Percentiles rank a stretch among this genome's conserved stretches.
Evolutionary conservation across 2,888 invertebrate genomes (phyloP).

Genomic region (Deilephila elpenor): DNA sequence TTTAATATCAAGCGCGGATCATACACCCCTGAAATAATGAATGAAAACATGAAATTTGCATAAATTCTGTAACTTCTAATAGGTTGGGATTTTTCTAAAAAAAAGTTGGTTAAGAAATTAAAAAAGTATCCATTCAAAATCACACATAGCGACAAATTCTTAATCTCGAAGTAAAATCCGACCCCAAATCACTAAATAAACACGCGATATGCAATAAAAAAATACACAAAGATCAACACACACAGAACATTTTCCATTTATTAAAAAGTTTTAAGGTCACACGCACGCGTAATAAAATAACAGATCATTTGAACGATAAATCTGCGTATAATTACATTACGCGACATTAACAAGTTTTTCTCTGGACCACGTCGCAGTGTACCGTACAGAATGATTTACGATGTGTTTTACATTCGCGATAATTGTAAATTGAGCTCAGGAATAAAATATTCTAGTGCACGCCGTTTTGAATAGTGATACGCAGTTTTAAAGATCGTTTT

Average conservation of each 20-base stretch:
- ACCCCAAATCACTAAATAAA: too few relatives aligned
- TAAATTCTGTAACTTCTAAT: too few relatives aligned
- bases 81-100: too few relatives aligned
- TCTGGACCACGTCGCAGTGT: slow-evolving; percentile 16
- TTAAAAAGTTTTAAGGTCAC: slow-evolving; percentile 10
- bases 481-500: neutral
- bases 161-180: too few relatives aligned
- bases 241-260: neutral
- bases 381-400: slow-evolving; percentile 8
- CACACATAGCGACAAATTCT: too few relatives aligned
- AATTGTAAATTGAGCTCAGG: slow-evolving; percentile 17
- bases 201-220: too few relatives aligned
- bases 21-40: too few relatives aligned
- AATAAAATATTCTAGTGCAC: neutral
- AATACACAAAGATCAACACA: neutral
- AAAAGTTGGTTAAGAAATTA: too few relatives aligned
- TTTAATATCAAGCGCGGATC: too few relatives aligned
- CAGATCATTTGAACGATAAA: slow-evolving; percentile 21
- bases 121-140: too few relatives aligned
- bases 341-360: slow-evolving; percentile 26
- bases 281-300: slow-evolving; percentile 7
- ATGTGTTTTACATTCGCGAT: neutral
- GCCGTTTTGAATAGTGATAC: neutral
- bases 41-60: too few relatives aligned
- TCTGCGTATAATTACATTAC: slow-evolving; percentile 25